phyloP scores from a whole-genome alignment of 2,888 invertebrate species.

The Chorisops tibialis region DNA sequence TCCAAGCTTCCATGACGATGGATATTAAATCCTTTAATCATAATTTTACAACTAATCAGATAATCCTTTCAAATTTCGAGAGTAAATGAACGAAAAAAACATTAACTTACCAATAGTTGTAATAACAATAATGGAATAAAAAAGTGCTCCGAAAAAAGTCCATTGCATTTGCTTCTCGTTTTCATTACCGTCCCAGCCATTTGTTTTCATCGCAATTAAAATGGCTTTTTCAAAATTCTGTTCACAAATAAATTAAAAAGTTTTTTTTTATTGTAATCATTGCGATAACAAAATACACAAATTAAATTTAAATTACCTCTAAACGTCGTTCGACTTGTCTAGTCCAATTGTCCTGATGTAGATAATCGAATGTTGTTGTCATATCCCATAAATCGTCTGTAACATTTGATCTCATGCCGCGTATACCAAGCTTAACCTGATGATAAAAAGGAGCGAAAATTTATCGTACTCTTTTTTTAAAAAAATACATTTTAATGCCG shows the following conservation, averaged over 20 bases:
- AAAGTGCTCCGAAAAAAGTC: conserved; percentile 85
- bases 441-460: conserved; percentile 27
- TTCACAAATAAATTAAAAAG: conserved; percentile 20
- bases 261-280: not conserved
- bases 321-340: conserved; percentile 62
- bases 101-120: conserved; percentile 85
- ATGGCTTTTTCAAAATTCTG: conserved; percentile 67
- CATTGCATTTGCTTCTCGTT: conserved; percentile 66
- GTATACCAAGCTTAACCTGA: conserved; percentile 75
- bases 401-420: conserved; percentile 67
- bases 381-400: conserved; percentile 76
- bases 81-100: too few species aligned
- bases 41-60: too few species aligned
- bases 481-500: too few species aligned
- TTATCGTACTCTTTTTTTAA: not conserved
- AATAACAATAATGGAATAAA: conserved; percentile 94
- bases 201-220: conserved; percentile 77
- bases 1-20: too few species aligned
- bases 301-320: conserved; percentile 52
- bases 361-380: conserved; percentile 55
- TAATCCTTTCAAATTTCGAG: too few species aligned
- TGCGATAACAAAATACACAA: too few species aligned
- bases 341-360: conserved; percentile 80
- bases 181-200: conserved; percentile 86
- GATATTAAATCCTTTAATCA: too few species aligned